Evolutionary conservation across 2,888 invertebrate genomes (phyloP).

Genomic region (Rhamphomyia laevipes): DNA sequence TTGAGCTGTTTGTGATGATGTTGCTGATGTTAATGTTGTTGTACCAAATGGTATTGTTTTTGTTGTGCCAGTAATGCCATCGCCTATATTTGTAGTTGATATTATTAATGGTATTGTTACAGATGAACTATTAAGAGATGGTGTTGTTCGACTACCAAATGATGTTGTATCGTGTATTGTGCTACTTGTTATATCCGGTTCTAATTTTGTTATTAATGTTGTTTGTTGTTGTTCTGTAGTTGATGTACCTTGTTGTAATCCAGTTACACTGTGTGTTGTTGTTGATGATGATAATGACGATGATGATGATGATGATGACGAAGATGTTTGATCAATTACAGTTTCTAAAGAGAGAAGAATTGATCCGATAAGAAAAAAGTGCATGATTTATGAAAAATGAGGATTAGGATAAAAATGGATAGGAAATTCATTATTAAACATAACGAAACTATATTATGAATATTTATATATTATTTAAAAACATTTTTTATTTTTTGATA

Average conservation of each 20-base stretch:
- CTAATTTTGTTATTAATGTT: slow-evolving; percentile 26
- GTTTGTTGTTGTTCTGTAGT: slow-evolving; percentile 43
- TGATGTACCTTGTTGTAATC: slow-evolving; percentile 10
- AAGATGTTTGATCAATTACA: slow-evolving; percentile 4
- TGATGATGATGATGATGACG: slow-evolving; percentile 1
- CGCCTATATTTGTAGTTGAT: slow-evolving; percentile 13
- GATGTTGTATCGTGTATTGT: slow-evolving; percentile 24
- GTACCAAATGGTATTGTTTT: slow-evolving; percentile 15
- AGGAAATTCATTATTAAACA: no score
- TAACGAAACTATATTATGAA: no score
- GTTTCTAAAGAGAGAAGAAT: slow-evolving; percentile 6
- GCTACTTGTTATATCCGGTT: slow-evolving; percentile 18
- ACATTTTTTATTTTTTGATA: no score
- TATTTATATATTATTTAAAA: no score
- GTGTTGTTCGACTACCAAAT: slow-evolving; percentile 6
- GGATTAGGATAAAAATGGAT: neutral
- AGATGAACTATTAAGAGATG: slow-evolving; percentile 12
- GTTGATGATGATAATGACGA: slow-evolving; percentile 21
- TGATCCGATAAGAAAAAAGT: neutral
- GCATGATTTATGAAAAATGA: slow-evolving; percentile 1
- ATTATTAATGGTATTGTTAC: slow-evolving; percentile 17
- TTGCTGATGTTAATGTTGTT: slow-evolving; percentile 19
- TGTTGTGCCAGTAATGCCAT: neutral
- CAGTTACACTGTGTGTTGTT: slow-evolving; percentile 11
- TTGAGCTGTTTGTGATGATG: slow-evolving; percentile 26